Percentiles rank a stretch among this genome's conserved stretches.
Evolutionary conservation across 2,113 vertebrate genomes (phyloP).

Genomic region (Psammodynastes pulverulentus): DNA sequence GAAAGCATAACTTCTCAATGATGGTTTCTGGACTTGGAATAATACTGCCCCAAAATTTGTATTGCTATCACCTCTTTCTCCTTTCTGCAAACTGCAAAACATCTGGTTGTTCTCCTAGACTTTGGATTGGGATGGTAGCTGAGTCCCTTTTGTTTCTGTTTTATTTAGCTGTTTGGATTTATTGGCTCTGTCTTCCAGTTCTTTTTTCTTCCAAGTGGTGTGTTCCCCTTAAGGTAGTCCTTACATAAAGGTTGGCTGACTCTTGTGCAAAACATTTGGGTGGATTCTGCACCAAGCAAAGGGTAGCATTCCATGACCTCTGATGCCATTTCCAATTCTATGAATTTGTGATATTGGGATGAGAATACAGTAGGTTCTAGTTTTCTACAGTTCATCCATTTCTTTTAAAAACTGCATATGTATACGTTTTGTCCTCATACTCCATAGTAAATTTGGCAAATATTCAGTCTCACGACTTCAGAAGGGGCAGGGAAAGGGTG

Average conservation of each 20-base stretch:
- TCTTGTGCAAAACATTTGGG: not conserved
- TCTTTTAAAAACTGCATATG: not conserved
- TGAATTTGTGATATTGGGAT: not conserved
- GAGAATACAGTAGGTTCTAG: not conserved
- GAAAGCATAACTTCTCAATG: not conserved
- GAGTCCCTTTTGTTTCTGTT: not conserved
- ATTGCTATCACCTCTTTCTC: not conserved
- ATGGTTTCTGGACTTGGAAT: not conserved
- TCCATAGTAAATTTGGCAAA: not conserved
- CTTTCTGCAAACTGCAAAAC: not conserved
- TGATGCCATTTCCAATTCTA: not conserved
- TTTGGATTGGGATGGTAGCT: not conserved
- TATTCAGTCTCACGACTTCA: not conserved
- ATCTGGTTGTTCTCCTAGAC: not conserved
- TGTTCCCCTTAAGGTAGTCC: not conserved
- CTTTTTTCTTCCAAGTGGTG: not conserved
- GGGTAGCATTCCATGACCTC: not conserved
- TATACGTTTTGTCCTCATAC: not conserved
- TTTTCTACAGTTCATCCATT: not conserved
- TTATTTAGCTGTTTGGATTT: not conserved
- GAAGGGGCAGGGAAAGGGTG: not conserved
- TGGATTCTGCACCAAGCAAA: not conserved
- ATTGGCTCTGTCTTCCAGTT: not conserved
- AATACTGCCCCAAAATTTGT: not conserved
- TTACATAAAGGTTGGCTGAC: not conserved